These are phyloP conservation scores for Peromyscus attwateri DNA, from an alignment of 2,797 vertebrate species.

Conservation along the genomic window DNA sequence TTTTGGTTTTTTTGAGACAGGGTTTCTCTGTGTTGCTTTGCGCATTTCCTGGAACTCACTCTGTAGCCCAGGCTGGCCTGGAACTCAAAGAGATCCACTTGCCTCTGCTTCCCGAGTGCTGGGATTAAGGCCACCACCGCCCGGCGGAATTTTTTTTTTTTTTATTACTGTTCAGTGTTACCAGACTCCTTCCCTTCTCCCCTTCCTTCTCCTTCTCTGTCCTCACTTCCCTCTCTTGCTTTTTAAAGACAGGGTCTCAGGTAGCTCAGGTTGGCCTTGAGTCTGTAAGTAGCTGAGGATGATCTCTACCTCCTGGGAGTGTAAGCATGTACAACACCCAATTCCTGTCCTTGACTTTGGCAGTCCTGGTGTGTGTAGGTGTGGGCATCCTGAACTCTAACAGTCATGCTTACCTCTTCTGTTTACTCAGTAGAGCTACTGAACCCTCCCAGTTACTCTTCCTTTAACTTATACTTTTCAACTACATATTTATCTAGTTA, in stretches of 20 bases:
- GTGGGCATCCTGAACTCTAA: neutral
- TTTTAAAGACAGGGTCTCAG: neutral
- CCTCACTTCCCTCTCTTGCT: neutral
- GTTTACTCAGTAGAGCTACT: neutral
- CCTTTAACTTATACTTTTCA: constrained; percentile 9
- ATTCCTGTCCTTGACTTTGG: neutral
- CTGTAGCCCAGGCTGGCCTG: no score
- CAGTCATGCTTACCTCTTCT: neutral
- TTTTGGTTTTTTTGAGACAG: no score
- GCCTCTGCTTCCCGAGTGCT: no score
- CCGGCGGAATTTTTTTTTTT: neutral
- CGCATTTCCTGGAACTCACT: no score
- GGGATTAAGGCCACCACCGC: no score
- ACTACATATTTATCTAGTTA: neutral
- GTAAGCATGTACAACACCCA: neutral
- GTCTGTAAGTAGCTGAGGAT: neutral
- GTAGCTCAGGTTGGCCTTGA: neutral
- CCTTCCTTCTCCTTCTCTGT: no score
- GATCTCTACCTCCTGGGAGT: neutral
- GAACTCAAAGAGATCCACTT: no score
- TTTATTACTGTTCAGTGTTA: neutral
- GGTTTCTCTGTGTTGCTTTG: no score
- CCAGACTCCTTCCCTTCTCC: neutral
- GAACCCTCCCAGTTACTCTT: neutral
- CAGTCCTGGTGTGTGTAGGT: neutral